Base-by-base conservation (phyloP, 1,140 invertebrate species). In the Copidosoma floridanum region DNA sequence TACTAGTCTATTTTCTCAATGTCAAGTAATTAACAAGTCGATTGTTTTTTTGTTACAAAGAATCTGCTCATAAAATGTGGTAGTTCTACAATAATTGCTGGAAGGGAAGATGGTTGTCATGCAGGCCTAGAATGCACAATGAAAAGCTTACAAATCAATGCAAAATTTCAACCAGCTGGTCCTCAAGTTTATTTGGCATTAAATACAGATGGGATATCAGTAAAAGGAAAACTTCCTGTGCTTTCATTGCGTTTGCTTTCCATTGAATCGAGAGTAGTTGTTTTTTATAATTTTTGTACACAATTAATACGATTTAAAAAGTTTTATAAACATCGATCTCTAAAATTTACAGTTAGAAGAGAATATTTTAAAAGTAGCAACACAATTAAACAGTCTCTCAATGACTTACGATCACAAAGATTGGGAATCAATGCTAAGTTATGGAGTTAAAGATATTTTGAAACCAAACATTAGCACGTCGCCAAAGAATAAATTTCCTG, bases 51-150 rank as follows among this genome's bases (percentile, higher is more conserved):
- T n/a, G n/a, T n/a, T 3, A 6, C 18, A 46, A 70, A 88, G 86
- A 88, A 86, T 77, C 85, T 89, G 68, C 84, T 81, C 66, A 75
- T 90, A 64, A 87, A 85, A 74, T 83, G 91, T 50, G 86, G 89
- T 61, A 83, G 84, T 62, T 89, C 87, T 0, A 85, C 84, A 14
- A 74, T 91, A 54, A 84, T 83, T 29, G 86, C 86, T 54, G 83
- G 86, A 8, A 83, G 86, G 67, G 85, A 87, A 66, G 85, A 85
- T 67, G 82, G 81, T 2, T 76, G 79, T 29, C 82, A 82, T 58
- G 77, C 66, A 18, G 77, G 78, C 44, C 72, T 81, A 24, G 78
- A 80, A 62, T 77, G 80, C 27, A 79, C 67, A 1, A 74, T 82
- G 48, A 72, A 72, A 56, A 71, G 74, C 41, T 71, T 82, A 23